These are phyloP conservation scores for Kryphioiulus occultus DNA, from an alignment of 2,888 invertebrate genomes.

Conservation along the genomic window DNA sequence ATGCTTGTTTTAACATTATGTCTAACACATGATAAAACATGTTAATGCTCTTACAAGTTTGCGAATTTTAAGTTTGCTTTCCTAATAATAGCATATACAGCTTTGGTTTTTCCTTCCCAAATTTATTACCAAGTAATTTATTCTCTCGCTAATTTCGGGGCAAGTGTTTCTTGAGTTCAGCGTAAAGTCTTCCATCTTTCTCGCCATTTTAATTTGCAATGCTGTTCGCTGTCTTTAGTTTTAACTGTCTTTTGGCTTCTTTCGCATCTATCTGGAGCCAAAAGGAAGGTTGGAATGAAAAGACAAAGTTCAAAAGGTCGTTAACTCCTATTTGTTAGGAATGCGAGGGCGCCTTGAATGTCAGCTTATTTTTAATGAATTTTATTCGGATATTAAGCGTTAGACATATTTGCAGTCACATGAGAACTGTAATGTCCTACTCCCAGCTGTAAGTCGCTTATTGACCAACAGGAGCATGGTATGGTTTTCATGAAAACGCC, in stretches of 20 bases:
- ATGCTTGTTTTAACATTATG: too few relatives aligned
- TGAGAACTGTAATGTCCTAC: background rate
- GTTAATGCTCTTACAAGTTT: too few relatives aligned
- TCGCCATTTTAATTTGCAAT: background rate
- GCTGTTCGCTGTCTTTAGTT: background rate
- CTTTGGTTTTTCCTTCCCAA: background rate
- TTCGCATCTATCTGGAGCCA: background rate
- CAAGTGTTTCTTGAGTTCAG: background rate
- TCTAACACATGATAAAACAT: too few relatives aligned
- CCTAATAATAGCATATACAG: too few relatives aligned
- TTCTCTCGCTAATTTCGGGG: background rate
- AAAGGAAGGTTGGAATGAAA: background rate
- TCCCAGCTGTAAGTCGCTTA: background rate
- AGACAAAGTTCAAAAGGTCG: background rate
- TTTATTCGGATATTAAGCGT: background rate
- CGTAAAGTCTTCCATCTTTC: background rate
- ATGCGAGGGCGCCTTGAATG: background rate
- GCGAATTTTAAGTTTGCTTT: too few relatives aligned
- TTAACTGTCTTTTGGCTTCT: too few relatives aligned
- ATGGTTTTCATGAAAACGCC: too few relatives aligned
- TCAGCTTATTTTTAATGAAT: background rate
- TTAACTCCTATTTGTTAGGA: background rate
- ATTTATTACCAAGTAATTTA: background rate
- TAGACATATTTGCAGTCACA: background rate
- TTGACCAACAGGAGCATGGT: background rate